Conservation (phyloP, 2,888 invertebrate species). For the Hyalella azteca region DNA sequence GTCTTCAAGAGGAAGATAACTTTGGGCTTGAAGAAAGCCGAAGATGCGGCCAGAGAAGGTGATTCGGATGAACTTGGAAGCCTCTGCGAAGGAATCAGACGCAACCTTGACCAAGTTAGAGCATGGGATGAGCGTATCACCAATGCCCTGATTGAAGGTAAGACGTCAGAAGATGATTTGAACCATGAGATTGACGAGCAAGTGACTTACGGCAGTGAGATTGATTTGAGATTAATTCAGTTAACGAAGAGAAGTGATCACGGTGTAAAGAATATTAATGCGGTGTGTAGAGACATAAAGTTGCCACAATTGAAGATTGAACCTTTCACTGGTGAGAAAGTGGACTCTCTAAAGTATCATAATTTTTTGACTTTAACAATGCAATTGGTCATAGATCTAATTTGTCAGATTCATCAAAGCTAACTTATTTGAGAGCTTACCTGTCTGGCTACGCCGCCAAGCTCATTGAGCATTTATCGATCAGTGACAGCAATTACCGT, state of each 20-base stretch:
- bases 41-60: background rate
- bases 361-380: background rate
- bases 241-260: no score
- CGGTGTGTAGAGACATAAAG: no score
- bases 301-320: background rate
- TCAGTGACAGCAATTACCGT: background rate
- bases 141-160: background rate
- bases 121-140: background rate
- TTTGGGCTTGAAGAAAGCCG: background rate
- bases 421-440: background rate
- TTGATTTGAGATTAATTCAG: background rate
- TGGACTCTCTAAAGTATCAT: background rate
- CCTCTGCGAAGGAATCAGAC: background rate
- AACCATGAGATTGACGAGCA: background rate
- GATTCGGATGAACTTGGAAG: background rate
- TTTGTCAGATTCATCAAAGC: background rate
- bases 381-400: background rate
- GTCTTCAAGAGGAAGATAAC: background rate
- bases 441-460: background rate
- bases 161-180: background rate
- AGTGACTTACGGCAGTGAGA: background rate
- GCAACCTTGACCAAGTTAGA: background rate
- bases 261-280: no score
- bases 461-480: background rate
- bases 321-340: background rate